Base-by-base conservation (phyloP, 2,797 vertebrate species). In the Mus spretus region DNA sequence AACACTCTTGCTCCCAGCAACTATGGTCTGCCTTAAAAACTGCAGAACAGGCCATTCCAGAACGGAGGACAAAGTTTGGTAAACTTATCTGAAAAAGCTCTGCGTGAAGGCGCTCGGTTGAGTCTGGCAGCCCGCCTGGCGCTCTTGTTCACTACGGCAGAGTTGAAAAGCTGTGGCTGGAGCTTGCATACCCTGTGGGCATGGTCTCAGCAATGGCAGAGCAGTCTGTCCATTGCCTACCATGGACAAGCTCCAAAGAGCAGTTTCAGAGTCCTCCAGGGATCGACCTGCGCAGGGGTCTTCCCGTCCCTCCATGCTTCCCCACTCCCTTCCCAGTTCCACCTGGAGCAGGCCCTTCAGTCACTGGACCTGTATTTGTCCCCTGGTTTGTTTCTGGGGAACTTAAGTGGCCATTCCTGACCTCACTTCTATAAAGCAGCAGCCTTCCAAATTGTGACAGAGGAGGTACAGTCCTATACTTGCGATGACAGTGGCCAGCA, bases 61-160 rank as follows among this genome's bases (percentile, higher is more conserved):
- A 31, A 8, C 31, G 0, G 0, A 14, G 28, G 24, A 0, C 22
- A 19, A 63, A 15, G 22, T 55, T 12, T 50, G 14, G 2, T 6
- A 19, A 72, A 8, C 31, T 2, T 2, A 28, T 34, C 63, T 77
- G 90, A 90, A 40, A 31, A 75, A 0, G 3, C 26, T 22, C 50
- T 10, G 28, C 24, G 31, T 11, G 59, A 37, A 17, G 2, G 26
- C 59, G 6, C 77, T 75, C 3, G 2, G 4, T 11, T 37, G 15
- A n/a, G 14, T 20, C 63, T 24, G n/a, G 20, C 28, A 11, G 0
- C 55, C 26, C 44, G 37, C 24, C n/a, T 40, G 37, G 15, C 0
- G 14, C 11, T 79, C 72, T 19, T 6, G 20, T 79, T 75, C 40
- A 8, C 12, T 26, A 0, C 0, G 19, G 9, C 37, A 8, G 11